phyloP scores from a whole-genome alignment of 2,888 invertebrate genomes.

The Stenurella melanura region DNA sequence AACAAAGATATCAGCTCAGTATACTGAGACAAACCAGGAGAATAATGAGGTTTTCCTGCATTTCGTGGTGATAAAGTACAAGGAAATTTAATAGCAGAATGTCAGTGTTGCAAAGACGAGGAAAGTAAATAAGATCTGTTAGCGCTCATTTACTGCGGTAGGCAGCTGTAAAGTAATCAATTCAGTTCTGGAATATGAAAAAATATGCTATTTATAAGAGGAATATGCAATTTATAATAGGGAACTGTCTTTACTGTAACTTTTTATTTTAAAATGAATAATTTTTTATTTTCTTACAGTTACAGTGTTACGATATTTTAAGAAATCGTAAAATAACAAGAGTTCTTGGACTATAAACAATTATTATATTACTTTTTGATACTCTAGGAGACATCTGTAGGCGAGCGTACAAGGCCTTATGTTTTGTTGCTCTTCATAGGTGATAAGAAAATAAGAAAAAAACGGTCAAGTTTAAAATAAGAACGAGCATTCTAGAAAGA shows the following conservation, averaged over 20 bases:
- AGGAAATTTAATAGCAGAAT: constrained; percentile 33
- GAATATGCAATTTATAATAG: neutral
- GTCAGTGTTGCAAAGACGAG: constrained; percentile 8
- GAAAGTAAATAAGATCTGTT: constrained; percentile 1
- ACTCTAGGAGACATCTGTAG: no score
- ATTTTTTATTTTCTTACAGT: no score
- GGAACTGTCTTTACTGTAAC: neutral
- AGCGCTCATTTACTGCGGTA: constrained; percentile 19
- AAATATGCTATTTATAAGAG: constrained; percentile 3
- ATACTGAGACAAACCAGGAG: neutral
- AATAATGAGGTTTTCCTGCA: constrained; percentile 1
- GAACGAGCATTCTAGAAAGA: no score
- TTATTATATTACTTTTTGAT: no score
- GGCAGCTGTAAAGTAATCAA: constrained; percentile 22
- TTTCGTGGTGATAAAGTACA: constrained; percentile 28
- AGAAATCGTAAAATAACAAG: no score
- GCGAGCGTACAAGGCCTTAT: no score
- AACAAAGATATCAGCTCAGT: neutral
- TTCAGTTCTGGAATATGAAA: neutral
- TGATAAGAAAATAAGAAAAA: no score
- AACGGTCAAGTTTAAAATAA: no score
- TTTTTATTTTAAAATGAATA: no score
- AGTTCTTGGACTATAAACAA: no score
- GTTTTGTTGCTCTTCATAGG: no score
- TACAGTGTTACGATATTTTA: no score